A percentile compares a stretch with the other conserved stretches of the same genome.
Conservation (phyloP, 2,113 vertebrate genomes). For the Pantherophis guttatus region DNA sequence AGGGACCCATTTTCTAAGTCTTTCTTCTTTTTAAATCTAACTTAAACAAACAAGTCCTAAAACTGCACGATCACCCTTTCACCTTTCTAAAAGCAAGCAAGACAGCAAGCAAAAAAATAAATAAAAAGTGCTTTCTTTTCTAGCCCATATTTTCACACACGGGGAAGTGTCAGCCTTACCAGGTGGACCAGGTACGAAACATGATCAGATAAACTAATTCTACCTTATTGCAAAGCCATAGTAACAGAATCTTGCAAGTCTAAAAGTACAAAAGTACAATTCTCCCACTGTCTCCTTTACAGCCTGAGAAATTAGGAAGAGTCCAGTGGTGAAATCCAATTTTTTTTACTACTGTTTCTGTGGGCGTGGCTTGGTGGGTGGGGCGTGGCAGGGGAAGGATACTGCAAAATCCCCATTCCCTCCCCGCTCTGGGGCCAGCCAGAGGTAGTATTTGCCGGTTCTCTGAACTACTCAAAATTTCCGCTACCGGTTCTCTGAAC, state of each 20-base stretch:
- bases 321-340: no score
- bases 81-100: neutral
- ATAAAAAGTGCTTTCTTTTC: neutral
- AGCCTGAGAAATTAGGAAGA: neutral
- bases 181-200: neutral
- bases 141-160: neutral
- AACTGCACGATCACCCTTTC: neutral
- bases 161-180: neutral
- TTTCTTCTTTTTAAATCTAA: neutral
- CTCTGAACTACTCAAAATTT: no score
- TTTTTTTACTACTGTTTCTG: no score
- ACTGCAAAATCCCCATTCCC: no score
- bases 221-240: neutral
- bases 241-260: neutral
- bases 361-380: no score
- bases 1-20: neutral
- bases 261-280: neutral
- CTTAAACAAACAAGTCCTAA: neutral
- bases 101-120: neutral
- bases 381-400: no score
- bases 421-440: no score
- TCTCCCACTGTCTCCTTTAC: neutral
- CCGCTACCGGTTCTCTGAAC: no score
- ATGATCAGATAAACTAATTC: neutral
- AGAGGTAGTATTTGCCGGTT: no score